A percentile compares a stretch with the other conserved stretches of the same genome.
Evolutionary conservation across 35 echinoderm and acorn worm species (phyloP).

Genomic region (Stichopus chloronotus): DNA sequence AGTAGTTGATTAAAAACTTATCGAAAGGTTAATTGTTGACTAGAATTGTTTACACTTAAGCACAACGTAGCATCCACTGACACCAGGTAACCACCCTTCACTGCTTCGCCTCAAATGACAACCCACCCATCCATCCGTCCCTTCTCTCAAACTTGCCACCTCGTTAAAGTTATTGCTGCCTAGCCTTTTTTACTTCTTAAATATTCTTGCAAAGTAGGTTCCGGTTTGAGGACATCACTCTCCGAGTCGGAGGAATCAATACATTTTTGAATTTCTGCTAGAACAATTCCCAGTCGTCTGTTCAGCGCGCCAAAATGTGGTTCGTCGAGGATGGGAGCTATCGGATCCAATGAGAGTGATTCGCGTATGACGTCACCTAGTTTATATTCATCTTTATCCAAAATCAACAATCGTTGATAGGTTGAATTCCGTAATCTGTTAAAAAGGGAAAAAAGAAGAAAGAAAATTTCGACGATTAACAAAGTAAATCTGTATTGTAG

Average conservation of each 20-base stretch:
- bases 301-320: constrained; percentile 84
- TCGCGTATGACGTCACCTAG: constrained; percentile 98
- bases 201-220: constrained; percentile 80
- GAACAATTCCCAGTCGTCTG: constrained; percentile 75
- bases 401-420: constrained; percentile 68
- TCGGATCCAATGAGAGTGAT: constrained; percentile 75
- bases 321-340: constrained; percentile 82
- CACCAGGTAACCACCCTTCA: no score
- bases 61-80: no score
- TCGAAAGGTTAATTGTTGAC: no score
- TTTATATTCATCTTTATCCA: constrained; percentile 79
- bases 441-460: neutral
- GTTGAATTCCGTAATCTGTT: constrained; percentile 87
- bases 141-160: no score
- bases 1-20: no score
- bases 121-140: no score
- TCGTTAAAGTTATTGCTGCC: no score
- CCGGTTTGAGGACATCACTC: constrained; percentile 74
- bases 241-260: constrained; percentile 37
- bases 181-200: neutral
- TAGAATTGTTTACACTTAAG: no score
- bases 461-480: neutral
- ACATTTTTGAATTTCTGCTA: constrained; percentile 68
- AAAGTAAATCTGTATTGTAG: no score
- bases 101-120: no score